phyloP scores from a whole-genome alignment of 2,797 vertebrate genomes.

The Chaetodon trifasciatus region DNA sequence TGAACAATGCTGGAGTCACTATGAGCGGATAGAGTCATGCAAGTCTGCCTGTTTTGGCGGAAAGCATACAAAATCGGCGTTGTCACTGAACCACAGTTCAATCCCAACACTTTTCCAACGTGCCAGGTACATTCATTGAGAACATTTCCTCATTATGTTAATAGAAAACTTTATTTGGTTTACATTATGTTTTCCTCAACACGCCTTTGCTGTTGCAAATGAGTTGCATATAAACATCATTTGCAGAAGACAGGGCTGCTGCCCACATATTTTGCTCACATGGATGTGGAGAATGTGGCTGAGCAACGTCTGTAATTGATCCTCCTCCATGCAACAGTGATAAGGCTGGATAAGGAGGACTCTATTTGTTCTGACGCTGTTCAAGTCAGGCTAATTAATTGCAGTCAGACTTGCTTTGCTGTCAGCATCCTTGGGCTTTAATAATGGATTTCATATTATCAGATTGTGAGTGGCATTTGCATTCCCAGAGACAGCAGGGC shows the following conservation, averaged over 20 bases:
- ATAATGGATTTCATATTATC: slow-evolving; percentile 59
- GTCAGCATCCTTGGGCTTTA: slow-evolving; percentile 64
- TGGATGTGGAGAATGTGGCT: slow-evolving; percentile 27
- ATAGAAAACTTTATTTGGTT: too few relatives aligned
- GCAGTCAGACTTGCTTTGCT: slow-evolving; percentile 55
- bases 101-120: too few relatives aligned
- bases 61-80: too few relatives aligned
- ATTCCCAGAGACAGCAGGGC: slow-evolving; percentile 23
- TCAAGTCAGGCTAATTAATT: slow-evolving; percentile 72
- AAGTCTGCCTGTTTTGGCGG: too few relatives aligned
- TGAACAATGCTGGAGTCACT: too few relatives aligned
- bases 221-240: too few relatives aligned
- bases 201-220: too few relatives aligned
- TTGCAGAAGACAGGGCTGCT: not conserved
- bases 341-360: slow-evolving; percentile 58
- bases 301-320: slow-evolving; percentile 41
- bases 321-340: slow-evolving; percentile 39
- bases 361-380: slow-evolving; percentile 58
- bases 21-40: too few relatives aligned
- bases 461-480: slow-evolving; percentile 47
- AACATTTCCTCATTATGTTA: too few relatives aligned
- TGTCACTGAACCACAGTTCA: too few relatives aligned
- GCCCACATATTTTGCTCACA: slow-evolving; percentile 24
- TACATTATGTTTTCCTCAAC: too few relatives aligned
- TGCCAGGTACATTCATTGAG: too few relatives aligned